Conservation (phyloP, 2,113 vertebrate genomes). For the Laticauda laticaudata region DNA sequence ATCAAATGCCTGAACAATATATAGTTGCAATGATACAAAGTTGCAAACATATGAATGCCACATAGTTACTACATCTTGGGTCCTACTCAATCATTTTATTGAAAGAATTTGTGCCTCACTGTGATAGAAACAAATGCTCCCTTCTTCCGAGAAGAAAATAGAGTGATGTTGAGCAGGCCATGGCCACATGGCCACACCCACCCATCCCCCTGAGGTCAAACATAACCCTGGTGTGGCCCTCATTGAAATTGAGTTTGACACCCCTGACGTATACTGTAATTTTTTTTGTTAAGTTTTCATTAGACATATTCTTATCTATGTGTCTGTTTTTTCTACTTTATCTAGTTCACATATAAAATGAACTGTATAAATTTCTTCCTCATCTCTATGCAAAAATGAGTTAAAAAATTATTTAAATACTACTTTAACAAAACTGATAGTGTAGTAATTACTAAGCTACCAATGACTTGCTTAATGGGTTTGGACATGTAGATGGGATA, state of each 20-base stretch:
- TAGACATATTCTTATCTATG: background rate
- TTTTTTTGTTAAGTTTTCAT: background rate
- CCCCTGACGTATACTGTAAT: background rate
- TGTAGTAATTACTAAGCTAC: background rate
- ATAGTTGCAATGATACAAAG: no score
- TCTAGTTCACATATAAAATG: background rate
- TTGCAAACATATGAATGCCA: no score
- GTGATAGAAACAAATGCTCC: background rate
- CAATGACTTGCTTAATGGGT: constrained; percentile 13
- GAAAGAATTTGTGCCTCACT: background rate
- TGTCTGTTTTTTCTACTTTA: background rate
- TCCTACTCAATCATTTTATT: background rate
- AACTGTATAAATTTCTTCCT: background rate
- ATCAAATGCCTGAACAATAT: no score
- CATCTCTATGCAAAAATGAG: background rate
- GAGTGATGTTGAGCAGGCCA: no score
- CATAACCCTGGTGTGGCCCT: no score
- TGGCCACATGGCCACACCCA: no score
- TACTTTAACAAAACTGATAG: background rate
- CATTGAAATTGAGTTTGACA: no score
- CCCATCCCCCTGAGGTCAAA: no score
- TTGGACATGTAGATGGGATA: background rate
- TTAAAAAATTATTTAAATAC: background rate
- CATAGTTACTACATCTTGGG: no score
- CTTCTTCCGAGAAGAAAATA: background rate